These are phyloP conservation scores for Petrolisthes cinctipes DNA, from an alignment of 2,888 invertebrate genomes.

Conservation along the genomic window DNA sequence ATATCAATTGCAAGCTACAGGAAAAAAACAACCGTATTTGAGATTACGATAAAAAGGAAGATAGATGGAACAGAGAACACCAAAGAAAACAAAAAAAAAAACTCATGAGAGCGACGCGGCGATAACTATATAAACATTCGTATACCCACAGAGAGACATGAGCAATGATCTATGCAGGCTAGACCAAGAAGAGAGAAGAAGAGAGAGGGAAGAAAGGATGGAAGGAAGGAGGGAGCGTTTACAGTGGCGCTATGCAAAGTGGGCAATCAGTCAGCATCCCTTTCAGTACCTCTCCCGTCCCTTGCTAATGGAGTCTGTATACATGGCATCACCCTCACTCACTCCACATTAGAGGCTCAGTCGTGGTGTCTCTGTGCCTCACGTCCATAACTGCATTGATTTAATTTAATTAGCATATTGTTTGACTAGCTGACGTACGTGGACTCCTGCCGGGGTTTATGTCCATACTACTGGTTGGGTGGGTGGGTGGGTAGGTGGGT, in stretches of 20 bases:
- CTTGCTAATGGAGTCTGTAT: constrained; percentile 24
- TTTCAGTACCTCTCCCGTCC: constrained; percentile 24
- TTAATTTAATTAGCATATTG: constrained; percentile 48
- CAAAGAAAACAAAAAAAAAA: no score
- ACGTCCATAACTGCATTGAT: constrained; percentile 41
- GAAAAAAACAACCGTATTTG: no score
- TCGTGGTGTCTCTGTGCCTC: constrained; percentile 27
- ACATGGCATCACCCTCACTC: neutral
- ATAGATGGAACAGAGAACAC: no score
- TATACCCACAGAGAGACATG: no score
- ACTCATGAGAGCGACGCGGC: no score
- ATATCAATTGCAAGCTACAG: no score
- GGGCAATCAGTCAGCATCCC: constrained; percentile 5
- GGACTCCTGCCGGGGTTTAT: neutral
- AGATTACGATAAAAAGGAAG: no score
- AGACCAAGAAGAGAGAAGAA: no score
- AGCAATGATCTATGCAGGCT: neutral
- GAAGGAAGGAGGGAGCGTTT: neutral
- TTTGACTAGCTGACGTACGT: constrained; percentile 35
- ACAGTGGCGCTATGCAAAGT: neutral
- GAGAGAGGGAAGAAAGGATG: no score
- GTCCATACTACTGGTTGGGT: neutral
- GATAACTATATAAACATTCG: no score
- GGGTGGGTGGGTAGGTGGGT: neutral
- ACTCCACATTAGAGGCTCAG: constrained; percentile 12